These are phyloP conservation scores for Cladorhizidae sp. DNA, from an alignment of 37 sponge, comb jelly and placozoan species.

Conservation along the genomic window DNA sequence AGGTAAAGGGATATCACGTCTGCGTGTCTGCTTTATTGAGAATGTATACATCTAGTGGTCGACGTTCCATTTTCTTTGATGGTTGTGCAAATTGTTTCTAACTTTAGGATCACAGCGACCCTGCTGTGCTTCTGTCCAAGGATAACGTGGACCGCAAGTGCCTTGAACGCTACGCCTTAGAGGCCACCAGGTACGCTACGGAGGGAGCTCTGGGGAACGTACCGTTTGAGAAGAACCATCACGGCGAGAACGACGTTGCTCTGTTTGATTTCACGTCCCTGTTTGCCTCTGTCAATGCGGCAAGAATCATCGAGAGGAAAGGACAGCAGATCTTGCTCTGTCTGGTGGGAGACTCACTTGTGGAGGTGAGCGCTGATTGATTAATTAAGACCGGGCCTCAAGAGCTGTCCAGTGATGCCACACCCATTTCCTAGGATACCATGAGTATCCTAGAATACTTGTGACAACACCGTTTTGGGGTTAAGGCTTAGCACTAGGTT, in stretches of 20 bases:
- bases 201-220: constrained; percentile 67
- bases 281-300: constrained; percentile 79
- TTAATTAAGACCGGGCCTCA: no score
- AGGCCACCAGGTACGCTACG: constrained; percentile 86
- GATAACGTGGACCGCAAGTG: constrained; percentile 54
- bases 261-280: constrained; percentile 94
- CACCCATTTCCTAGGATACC: no score
- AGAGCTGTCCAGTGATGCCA: no score
- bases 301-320: constrained; percentile 75
- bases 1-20: constrained; percentile 29
- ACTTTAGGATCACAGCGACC: constrained; percentile 71
- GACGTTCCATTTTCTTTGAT: not conserved
- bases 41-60: not conserved
- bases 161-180: constrained; percentile 70
- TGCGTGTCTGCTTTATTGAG: not conserved
- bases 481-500: no score
- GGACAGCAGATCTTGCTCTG: constrained; percentile 72
- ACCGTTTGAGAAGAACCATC: constrained; percentile 71
- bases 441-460: no score
- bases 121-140: constrained; percentile 52
- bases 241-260: constrained; percentile 85
- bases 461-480: no score
- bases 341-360: constrained; percentile 86
- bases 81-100: no score
- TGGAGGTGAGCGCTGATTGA: constrained; percentile 42